A percentile compares a stretch with the other conserved stretches of the same genome.
Conservation (phyloP, 2,888 invertebrate genomes). For the Heliconius hortense region DNA sequence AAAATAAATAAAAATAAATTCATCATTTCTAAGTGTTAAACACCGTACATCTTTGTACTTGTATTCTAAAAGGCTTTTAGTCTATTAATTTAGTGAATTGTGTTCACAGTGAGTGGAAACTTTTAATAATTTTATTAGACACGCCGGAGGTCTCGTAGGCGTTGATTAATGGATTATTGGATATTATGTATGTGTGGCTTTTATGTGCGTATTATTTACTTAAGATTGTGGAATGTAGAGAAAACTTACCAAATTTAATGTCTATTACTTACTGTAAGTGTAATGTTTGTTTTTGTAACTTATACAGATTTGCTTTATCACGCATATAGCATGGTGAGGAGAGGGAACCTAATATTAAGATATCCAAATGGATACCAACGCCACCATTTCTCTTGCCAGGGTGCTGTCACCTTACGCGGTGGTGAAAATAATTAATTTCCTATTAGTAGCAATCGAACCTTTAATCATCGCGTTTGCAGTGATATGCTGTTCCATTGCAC, state of each 20-base stretch:
- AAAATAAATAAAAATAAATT: conserved; percentile 6
- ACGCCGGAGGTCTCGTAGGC: conserved; percentile 40
- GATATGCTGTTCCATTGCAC: too few relatives aligned
- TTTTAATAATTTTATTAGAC: conserved; percentile 40
- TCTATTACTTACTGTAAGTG: background rate
- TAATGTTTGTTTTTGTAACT: background rate
- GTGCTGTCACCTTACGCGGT: too few relatives aligned
- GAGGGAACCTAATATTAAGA: too few relatives aligned
- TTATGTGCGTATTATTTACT: conserved; percentile 4
- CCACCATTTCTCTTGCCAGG: background rate
- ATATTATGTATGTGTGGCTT: conserved; percentile 8
- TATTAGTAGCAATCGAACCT: too few relatives aligned
- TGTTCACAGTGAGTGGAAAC: conserved; percentile 32
- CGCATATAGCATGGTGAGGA: background rate
- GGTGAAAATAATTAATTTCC: too few relatives aligned
- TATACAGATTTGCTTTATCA: background rate
- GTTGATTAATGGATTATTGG: conserved; percentile 37
- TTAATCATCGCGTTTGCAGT: too few relatives aligned
- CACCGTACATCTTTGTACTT: conserved; percentile 10
- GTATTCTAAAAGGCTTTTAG: conserved; percentile 22
- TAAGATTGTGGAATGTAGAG: conserved; percentile 4
- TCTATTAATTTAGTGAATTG: conserved; percentile 28
- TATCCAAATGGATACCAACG: background rate
- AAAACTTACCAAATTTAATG: background rate
- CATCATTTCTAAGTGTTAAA: conserved; percentile 4